These are phyloP conservation scores for Drosophila fuyamai DNA, from an alignment of 1,140 invertebrate species.

Conservation along the genomic window DNA sequence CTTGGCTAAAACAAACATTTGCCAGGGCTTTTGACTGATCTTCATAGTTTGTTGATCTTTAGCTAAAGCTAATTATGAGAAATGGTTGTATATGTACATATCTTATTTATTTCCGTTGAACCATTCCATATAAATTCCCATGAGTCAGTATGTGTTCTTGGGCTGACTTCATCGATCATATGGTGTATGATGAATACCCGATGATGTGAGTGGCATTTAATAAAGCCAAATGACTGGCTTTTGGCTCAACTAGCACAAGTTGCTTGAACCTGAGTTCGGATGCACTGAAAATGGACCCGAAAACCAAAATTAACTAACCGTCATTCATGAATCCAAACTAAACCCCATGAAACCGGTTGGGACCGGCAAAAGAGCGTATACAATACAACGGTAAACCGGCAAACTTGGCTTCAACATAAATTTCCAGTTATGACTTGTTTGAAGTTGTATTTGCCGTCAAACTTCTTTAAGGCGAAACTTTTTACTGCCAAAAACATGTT, in stretches of 20 bases:
- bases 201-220: slow-evolving; percentile 32
- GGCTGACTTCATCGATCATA: slow-evolving; percentile 54
- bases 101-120: slow-evolving; percentile 1
- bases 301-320: slow-evolving; percentile 9
- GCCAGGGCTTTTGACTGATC: slow-evolving; percentile 11
- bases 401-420: slow-evolving; percentile 29
- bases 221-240: slow-evolving; percentile 8
- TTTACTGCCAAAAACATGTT: no score
- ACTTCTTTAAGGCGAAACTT: neutral
- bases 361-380: slow-evolving; percentile 29
- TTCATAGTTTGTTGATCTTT: slow-evolving; percentile 52
- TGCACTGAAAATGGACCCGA: slow-evolving; percentile 4
- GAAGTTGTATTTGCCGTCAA: neutral
- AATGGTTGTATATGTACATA: neutral
- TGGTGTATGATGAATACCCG: slow-evolving; percentile 24
- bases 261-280: neutral
- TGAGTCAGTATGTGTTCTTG: slow-evolving; percentile 25
- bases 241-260: slow-evolving; percentile 20
- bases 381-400: slow-evolving; percentile 28
- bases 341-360: slow-evolving; percentile 34
- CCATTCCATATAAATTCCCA: slow-evolving; percentile 8
- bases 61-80: neutral
- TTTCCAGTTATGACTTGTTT: slow-evolving; percentile 24
- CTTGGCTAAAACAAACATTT: slow-evolving; percentile 7
- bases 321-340: slow-evolving; percentile 46